Conservation (phyloP, 2,797 vertebrate species). For the Macropodus opercularis region DNA sequence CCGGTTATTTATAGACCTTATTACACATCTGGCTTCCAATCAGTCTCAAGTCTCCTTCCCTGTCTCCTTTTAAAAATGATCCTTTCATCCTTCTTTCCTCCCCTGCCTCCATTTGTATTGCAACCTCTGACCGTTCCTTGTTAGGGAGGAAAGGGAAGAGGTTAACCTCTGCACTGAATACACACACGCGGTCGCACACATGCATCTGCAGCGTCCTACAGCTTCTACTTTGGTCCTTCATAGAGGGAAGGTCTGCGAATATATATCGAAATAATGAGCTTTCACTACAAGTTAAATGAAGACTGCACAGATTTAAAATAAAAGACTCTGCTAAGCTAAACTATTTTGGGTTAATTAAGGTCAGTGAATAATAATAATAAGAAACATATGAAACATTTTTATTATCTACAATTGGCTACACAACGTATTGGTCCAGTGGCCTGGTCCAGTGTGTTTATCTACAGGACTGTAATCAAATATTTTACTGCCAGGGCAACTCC, state of each 20-base stretch:
- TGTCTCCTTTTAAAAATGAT: slow-evolving; percentile 62
- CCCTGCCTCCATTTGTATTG: slow-evolving; percentile 65
- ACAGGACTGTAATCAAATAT: neutral
- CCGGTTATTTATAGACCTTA: slow-evolving; percentile 69
- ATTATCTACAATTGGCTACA: neutral
- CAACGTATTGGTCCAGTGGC: neutral
- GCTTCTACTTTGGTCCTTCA: neutral
- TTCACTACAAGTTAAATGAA: slow-evolving; percentile 42
- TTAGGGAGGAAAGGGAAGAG: slow-evolving; percentile 71
- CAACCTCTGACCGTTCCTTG: slow-evolving; percentile 66
- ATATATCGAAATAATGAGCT: slow-evolving; percentile 29
- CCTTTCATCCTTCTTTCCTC: slow-evolving; percentile 69
- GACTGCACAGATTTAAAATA: slow-evolving; percentile 20
- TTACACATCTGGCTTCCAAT: slow-evolving; percentile 70
- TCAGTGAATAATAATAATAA: slow-evolving; percentile 2
- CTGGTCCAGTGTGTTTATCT: neutral
- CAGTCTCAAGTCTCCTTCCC: slow-evolving; percentile 54
- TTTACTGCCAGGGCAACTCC: neutral
- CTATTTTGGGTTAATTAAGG: slow-evolving; percentile 28
- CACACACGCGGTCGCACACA: slow-evolving; percentile 9
- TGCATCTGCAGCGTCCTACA: slow-evolving; percentile 16
- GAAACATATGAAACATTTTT: slow-evolving; percentile 3
- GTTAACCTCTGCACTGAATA: slow-evolving; percentile 65
- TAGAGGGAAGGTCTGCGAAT: slow-evolving; percentile 11
- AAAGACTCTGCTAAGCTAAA: slow-evolving; percentile 12